These are phyloP conservation scores for Branchellion lobata DNA, from an alignment of 2,888 invertebrate genomes.

Conservation along the genomic window DNA sequence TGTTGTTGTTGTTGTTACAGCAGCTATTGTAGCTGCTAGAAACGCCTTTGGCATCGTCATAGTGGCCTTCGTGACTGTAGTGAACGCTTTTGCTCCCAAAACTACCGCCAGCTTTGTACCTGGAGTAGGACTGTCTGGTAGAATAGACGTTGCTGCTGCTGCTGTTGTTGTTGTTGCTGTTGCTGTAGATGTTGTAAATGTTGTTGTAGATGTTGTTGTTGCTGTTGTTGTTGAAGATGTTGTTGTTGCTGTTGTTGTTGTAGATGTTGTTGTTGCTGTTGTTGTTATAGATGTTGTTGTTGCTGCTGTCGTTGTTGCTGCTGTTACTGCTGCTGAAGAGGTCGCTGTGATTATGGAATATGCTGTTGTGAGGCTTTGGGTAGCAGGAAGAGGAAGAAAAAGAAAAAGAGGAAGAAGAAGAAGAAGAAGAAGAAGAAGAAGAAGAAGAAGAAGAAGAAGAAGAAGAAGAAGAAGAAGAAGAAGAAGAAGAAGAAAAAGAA, in stretches of 20 bases:
- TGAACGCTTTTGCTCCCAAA: background rate
- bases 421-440: too few relatives aligned
- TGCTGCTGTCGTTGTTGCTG: slow-evolving; percentile 4
- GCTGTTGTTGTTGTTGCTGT: background rate
- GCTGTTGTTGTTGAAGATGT: background rate
- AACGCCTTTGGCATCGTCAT: background rate
- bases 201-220: background rate
- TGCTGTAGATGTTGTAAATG: background rate
- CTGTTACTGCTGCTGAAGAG: too few relatives aligned
- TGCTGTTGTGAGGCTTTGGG: too few relatives aligned
- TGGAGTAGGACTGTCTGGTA: background rate
- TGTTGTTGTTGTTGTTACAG: background rate
- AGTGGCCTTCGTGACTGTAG: background rate
- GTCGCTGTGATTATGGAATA: too few relatives aligned
- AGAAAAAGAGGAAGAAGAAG: too few relatives aligned
- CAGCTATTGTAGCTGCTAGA: background rate
- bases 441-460: too few relatives aligned
- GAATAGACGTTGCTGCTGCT: background rate
- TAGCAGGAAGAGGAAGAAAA: too few relatives aligned
- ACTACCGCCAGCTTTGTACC: background rate
- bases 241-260: slow-evolving; percentile 6
- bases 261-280: slow-evolving; percentile 4
- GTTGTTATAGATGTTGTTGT: background rate
- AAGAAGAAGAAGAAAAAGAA: too few relatives aligned
- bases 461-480: too few relatives aligned